A percentile compares a stretch with the other conserved stretches of the same genome.
Conservation (phyloP, 1,140 invertebrate genomes). For the Hylaeus volcanicus region DNA sequence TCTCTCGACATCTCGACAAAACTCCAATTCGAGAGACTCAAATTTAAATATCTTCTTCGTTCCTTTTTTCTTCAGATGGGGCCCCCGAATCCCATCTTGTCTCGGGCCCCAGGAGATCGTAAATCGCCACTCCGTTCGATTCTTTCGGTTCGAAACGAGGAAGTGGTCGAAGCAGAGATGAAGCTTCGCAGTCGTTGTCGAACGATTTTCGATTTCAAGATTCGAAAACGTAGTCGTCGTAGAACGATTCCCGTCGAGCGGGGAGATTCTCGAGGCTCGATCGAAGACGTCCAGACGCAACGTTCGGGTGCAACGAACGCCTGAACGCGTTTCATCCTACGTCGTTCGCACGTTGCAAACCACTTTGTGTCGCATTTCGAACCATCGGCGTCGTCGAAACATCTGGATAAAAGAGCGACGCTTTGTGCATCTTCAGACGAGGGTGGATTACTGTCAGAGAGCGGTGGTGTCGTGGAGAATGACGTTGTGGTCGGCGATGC, state of each 20-base stretch:
- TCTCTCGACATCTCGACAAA: too few relatives aligned
- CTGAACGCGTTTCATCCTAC: background rate
- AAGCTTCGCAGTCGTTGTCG: background rate
- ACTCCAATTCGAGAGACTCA: too few relatives aligned
- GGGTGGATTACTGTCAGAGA: constrained; percentile 70
- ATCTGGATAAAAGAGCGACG: background rate
- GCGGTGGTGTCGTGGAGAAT: constrained; percentile 64
- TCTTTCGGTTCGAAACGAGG: background rate
- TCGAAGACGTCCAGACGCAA: background rate
- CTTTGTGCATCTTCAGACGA: constrained; percentile 64
- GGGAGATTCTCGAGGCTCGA: background rate
- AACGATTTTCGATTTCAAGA: background rate
- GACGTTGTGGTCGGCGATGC: constrained; percentile 64
- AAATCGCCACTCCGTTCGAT: background rate
- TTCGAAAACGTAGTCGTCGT: background rate
- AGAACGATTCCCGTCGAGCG: background rate
- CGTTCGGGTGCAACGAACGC: background rate
- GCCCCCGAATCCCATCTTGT: too few relatives aligned
- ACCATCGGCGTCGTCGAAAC: background rate
- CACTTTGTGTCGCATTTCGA: background rate
- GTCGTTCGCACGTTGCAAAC: constrained; percentile 31
- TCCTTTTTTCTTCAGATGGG: too few relatives aligned
- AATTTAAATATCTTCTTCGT: too few relatives aligned
- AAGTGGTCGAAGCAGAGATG: background rate
- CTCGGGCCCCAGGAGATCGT: too few relatives aligned